Percentiles rank a stretch among this genome's conserved stretches.
These are phyloP conservation scores for Noctilio leporinus DNA, from an alignment of 2,113 vertebrate genomes.

Conservation along the genomic window DNA sequence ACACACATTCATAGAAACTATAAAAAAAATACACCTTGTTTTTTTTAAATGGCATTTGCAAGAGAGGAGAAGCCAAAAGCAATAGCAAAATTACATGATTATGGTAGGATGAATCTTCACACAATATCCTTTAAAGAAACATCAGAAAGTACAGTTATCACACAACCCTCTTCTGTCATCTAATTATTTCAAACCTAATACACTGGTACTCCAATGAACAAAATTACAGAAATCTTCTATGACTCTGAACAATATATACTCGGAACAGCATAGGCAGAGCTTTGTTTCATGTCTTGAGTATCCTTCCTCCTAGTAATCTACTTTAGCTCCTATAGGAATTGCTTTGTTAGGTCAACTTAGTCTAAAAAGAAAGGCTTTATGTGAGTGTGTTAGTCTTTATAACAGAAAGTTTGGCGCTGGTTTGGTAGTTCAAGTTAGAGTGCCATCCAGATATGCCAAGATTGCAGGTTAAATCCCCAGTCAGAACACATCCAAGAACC, in stretches of 20 bases:
- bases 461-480: no score
- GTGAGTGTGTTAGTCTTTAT: neutral
- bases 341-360: neutral
- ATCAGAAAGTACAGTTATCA: constrained; percentile 24
- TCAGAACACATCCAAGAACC: no score
- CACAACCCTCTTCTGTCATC: neutral
- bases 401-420: neutral
- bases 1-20: neutral
- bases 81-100: constrained; percentile 26
- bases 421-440: no score
- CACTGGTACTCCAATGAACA: neutral
- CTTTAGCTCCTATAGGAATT: neutral
- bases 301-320: neutral
- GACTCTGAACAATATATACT: neutral
- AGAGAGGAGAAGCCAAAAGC: constrained; percentile 4
- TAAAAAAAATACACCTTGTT: neutral
- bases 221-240: neutral
- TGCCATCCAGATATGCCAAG: no score
- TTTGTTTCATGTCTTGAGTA: neutral
- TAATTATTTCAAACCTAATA: neutral
- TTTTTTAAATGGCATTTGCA: neutral
- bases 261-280: neutral
- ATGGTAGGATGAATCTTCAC: neutral
- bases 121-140: neutral
- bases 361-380: neutral